Base-by-base conservation (phyloP, 1,140 invertebrate genomes). In the Oryctes rhinoceros region DNA sequence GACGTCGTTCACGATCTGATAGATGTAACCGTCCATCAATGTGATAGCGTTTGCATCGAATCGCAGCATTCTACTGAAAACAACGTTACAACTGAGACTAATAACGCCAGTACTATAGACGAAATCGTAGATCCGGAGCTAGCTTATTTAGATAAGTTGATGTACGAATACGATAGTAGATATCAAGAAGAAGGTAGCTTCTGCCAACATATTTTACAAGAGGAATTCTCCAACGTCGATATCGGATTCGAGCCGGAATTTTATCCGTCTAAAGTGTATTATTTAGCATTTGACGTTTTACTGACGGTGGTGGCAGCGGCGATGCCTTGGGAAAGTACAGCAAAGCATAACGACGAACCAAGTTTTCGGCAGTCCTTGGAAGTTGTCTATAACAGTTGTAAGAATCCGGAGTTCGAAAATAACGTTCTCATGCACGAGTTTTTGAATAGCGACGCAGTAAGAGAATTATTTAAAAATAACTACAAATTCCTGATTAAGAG, bases 351-450 rank as follows among this genome's bases (percentile, higher is more conserved):
- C 18, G 83, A 82, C 35, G 83, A 84, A 76, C 37, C 81, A 37
- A 86, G 81, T 62, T 84, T 86, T 49, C 79, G 80, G 11, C 83
- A 86, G 48, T 67, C 62, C 15, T 77, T 84, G 0, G 82, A 81
- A 37, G 24, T 81, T 44, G 81, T 84, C 53, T 85, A 82, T 53
- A 78, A 83, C 35, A 53, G 76, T 7, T 80, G 80, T 48, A 75
- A 49, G 24, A 84, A 83, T 77, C 67, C 78, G 7, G 39, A 81
- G 15, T 85, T 86, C 76, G 83, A 85, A 37, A 74, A 80, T 53
- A 77, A 79, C 10, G 85, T 86, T 10, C 81, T 86, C 18, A 79
- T 81, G 3, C 84, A 85, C 76, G 80, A 85, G 35, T 85, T 85
- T 81, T 80, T 86, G 24, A 85, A 85, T 53, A 62, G 71, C 71